These are phyloP conservation scores for Conchocele bisecta DNA, from an alignment of 2,888 invertebrate genomes.

Conservation along the genomic window DNA sequence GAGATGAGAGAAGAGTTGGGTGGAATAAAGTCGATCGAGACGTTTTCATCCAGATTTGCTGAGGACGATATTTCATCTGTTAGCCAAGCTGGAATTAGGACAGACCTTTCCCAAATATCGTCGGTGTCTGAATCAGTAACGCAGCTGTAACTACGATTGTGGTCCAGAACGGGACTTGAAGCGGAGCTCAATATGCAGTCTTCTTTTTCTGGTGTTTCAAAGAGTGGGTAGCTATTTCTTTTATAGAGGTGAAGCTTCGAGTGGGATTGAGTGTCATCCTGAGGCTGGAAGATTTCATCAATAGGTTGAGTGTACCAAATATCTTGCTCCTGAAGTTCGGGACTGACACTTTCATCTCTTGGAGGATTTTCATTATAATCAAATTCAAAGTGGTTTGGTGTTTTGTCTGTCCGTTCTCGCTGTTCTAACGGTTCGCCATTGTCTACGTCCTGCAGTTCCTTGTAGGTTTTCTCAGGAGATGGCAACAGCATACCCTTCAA, in stretches of 20 bases:
- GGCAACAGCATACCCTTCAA: slow-evolving; percentile 67
- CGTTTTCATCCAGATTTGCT: slow-evolving; percentile 27
- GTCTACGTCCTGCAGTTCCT: slow-evolving; percentile 55
- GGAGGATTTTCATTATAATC: neutral
- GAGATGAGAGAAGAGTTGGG: slow-evolving; percentile 35
- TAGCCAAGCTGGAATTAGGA: slow-evolving; percentile 54
- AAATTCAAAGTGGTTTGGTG: neutral
- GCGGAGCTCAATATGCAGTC: slow-evolving; percentile 22
- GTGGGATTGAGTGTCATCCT: slow-evolving; percentile 37
- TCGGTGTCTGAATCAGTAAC: slow-evolving; percentile 25
- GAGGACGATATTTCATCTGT: slow-evolving; percentile 47
- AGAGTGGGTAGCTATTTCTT: slow-evolving; percentile 63
- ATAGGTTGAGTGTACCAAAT: slow-evolving; percentile 76
- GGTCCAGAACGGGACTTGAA: slow-evolving; percentile 42
- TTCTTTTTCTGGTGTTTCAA: slow-evolving; percentile 26
- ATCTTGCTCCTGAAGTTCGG: slow-evolving; percentile 71
- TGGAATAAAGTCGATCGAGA: slow-evolving; percentile 1
- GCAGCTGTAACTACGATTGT: slow-evolving; percentile 14
- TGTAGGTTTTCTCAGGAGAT: slow-evolving; percentile 48
- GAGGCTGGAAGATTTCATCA: slow-evolving; percentile 62
- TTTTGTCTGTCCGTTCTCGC: slow-evolving; percentile 21
- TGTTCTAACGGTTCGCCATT: slow-evolving; percentile 28
- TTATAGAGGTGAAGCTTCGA: slow-evolving; percentile 69
- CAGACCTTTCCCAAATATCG: slow-evolving; percentile 48
- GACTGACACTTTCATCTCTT: slow-evolving; percentile 59